Base-by-base conservation (phyloP, 35 echinoderm and acorn worm genomes). In the Apostichopus japonicus region DNA sequence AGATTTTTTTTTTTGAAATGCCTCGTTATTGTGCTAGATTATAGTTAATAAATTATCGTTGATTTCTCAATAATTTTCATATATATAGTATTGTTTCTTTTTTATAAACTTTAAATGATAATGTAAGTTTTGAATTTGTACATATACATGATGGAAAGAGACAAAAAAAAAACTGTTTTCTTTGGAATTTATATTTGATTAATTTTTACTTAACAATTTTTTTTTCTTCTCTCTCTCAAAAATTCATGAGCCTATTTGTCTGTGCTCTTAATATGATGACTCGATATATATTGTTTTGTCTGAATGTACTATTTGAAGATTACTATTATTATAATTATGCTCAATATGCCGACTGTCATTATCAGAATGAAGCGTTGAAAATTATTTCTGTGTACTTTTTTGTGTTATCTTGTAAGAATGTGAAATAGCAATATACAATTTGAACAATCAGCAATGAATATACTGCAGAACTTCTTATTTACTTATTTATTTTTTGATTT, bases 81-180 rank as follows among this genome's bases (percentile, higher is more conserved):
- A 44, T 44, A 44, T 44, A 44, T 44, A 44, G 33, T 44, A 44
- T 44, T 44, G 2, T 3, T 44, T 44, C 3, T 44, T 44, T 44
- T 67, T 67, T 67, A 67, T 67, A 67, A 67, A 67, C 11, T 67
- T 67, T 67, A 67, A 67, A 15, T 67, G 63, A 67, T 67, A 8
- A 67, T 67, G 63, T 67, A 67, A 67, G 63, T 67, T 67, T 67
- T 67, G 63, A 67, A 67, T 67, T 67, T 67, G 63, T 67, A 67
- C 33, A 44, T 67, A 67, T 67, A 67, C 63, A 67, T 67, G 63
- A 44, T 44, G 33, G 33, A 44, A 44, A 44, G 33, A 44, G 33
- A 44, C 2, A 44, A 44, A 44, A 44, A 25, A 67, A 67, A 67
- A 15, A 67, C 0, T 17, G 11, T 65, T 65, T 65, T 65, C 16